A percentile compares a stretch with the other conserved stretches of the same genome.
Conservation (phyloP, 2,113 vertebrate genomes). For the Macroglossus sobrinus region DNA sequence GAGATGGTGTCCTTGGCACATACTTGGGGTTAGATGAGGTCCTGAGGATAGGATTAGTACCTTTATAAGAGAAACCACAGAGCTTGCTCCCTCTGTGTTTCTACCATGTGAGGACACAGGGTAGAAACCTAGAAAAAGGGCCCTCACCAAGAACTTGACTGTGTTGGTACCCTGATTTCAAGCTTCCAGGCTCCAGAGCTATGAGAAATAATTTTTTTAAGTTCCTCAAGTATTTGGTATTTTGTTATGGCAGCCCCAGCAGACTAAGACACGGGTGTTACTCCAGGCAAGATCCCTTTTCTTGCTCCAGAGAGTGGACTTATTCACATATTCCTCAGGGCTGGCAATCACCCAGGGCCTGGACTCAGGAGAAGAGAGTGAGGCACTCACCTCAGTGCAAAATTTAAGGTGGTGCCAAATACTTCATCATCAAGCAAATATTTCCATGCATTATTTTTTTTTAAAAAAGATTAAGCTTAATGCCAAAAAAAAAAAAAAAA, state of each 20-base stretch:
- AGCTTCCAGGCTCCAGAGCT: neutral
- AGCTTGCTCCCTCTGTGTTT: neutral
- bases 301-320: neutral
- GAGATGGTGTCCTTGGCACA: neutral
- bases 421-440: neutral
- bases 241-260: neutral
- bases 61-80: neutral
- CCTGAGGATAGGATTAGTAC: neutral
- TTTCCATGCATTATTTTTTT: neutral
- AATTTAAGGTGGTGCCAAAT: neutral
- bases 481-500: neutral
- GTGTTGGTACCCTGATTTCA: neutral
- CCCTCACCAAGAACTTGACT: neutral
- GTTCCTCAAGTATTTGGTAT: neutral
- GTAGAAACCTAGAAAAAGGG: neutral
- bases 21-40: neutral
- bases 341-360: neutral
- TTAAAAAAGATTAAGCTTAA: neutral
- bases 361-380: neutral
- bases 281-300: neutral
- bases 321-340: rapidly evolving
- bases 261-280: neutral
- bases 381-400: neutral
- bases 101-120: neutral
- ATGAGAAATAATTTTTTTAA: neutral